Percentiles rank a stretch among this genome's conserved stretches.
Conservation (phyloP, 2,797 vertebrate genomes). For the Taenioides sp. region DNA sequence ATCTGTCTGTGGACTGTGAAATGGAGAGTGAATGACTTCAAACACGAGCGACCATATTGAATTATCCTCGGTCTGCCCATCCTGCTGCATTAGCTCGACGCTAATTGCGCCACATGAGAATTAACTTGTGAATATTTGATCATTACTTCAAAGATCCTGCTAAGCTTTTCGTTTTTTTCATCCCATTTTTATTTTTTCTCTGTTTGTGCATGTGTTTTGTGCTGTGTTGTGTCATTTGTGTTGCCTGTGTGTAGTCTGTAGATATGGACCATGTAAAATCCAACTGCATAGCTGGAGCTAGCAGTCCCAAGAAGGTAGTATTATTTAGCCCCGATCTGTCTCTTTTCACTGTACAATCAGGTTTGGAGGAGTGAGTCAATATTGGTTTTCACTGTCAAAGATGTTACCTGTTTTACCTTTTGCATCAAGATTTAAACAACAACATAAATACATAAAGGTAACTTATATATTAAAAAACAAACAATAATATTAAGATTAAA, state of each 20-base stretch:
- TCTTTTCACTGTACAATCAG: slow-evolving; percentile 55
- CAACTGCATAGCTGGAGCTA: slow-evolving; percentile 91
- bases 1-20: neutral
- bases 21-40: neutral
- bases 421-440: too few species aligned
- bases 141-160: slow-evolving; percentile 39
- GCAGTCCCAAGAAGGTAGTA: slow-evolving; percentile 92
- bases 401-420: neutral
- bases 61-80: neutral
- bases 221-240: slow-evolving; percentile 68
- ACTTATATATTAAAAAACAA: too few species aligned
- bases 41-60: neutral
- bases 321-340: slow-evolving; percentile 69
- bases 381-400: neutral
- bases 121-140: slow-evolving; percentile 16
- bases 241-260: slow-evolving; percentile 90
- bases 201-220: slow-evolving; percentile 92
- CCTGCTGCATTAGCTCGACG: slow-evolving; percentile 2
- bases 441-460: too few species aligned
- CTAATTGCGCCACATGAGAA: slow-evolving; percentile 8
- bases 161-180: slow-evolving; percentile 70
- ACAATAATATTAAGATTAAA: too few species aligned
- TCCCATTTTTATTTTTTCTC: slow-evolving; percentile 78
- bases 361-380: slow-evolving; percentile 39
- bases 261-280: slow-evolving; percentile 91